Base-by-base conservation (phyloP, 2,797 vertebrate species). In the Gymnothorax reevesii region DNA sequence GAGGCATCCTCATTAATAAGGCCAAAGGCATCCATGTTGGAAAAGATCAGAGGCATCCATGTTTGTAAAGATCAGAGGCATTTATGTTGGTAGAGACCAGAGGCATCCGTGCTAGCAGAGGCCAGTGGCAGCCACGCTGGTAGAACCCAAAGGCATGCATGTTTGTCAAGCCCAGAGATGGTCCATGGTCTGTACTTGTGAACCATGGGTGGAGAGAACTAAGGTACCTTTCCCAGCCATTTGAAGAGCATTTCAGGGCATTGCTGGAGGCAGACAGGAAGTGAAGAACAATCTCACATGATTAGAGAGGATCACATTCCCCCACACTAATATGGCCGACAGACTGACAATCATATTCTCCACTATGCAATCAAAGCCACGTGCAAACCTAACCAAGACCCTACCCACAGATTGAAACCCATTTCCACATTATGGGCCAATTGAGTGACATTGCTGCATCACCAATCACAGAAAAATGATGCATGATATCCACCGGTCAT, bases 301-400 rank as follows among this genome's bases (percentile, higher is more conserved):
- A 89, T 88, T 90, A 87, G 83, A 55, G 82, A 15, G 73, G 57
- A 83, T 90, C 89, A 25, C n/a, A 33, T 82, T 85, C 88, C 90
- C 57, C 25, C 75, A 83, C 66, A 84, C 88, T 85, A 86, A 88
- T 88, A 86, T 80, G 88, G 83, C 87, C 87, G 87, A 25, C 64
- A 90, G 88, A 93, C 87, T 90, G 59, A 7, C 7, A 2, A 60
- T 75, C 84, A 42, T 42, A n/a, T 71, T 9, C 1, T 12, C 33
- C 54, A 3, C 49, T 69, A 85, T 13, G 57, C 57, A 10, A 62
- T 59, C 62, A 80, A 75, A 33, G 22, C 25, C 22, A 49, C 83
- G 85, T n/a, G 55, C 22, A 57, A 42, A 64, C 64, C 82, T 69
- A 88, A 7, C 25, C 82, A 62, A 60, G 62, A 59, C 9, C 66